Evolutionary conservation across 2,797 vertebrate species (phyloP).

Genomic region (Alauda arvensis): DNA sequence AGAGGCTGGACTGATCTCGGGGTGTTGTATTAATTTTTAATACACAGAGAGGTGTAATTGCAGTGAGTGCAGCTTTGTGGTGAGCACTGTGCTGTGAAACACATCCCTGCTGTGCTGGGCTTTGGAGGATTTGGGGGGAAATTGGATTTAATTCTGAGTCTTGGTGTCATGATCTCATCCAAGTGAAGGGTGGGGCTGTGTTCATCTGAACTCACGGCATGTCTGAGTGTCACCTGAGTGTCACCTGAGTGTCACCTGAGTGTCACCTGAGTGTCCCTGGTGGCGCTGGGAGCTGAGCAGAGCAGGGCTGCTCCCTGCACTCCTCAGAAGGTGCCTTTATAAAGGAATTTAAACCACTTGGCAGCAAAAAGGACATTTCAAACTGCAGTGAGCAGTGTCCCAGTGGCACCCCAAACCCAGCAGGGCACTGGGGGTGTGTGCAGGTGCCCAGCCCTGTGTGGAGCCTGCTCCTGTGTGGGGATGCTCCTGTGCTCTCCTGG

Average conservation of each 20-base stretch:
- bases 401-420: neutral
- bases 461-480: neutral
- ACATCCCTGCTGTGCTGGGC: neutral
- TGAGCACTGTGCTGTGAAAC: neutral
- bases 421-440: neutral
- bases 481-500: neutral
- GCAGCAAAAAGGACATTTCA: neutral
- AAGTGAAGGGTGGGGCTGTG: neutral
- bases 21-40: neutral
- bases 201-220: neutral
- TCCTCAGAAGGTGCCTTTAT: neutral
- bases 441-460: fast-evolving
- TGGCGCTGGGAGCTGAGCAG: neutral
- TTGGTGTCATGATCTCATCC: neutral
- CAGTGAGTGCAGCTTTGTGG: neutral
- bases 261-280: neutral
- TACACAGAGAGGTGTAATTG: neutral
- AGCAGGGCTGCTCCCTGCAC: neutral
- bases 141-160: neutral
- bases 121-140: fast-evolving
- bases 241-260: too few species aligned
- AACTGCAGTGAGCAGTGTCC: neutral
- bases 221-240: neutral
- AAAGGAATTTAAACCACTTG: neutral
- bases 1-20: neutral